Evolutionary conservation across 2,888 invertebrate genomes (phyloP), one percentile per base, ranked within the genome.

Genomic region (Matsumyia berberina): DNA sequence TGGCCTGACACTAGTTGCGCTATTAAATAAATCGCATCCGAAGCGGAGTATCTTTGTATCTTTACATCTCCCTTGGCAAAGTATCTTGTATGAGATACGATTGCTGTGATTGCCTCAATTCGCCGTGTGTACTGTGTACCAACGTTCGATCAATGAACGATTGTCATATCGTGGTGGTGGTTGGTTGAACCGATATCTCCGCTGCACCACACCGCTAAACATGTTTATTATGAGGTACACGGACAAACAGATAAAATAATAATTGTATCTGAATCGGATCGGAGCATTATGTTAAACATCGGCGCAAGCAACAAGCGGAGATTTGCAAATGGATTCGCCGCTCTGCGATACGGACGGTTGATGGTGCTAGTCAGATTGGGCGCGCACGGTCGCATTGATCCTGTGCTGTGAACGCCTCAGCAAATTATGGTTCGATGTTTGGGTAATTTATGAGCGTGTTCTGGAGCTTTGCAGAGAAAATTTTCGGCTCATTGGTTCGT

Each of bases 241-340:
- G 85, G 76, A 70, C 85, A 85, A 85, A 85, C 79, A 85, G 85
- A 85, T 74, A 80, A 85, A 85, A 85, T 85, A 85, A 85, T 85
- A 85, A 85, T 85, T 85, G 85, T 85, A 85, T 85, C 85, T 85
- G 85, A 80, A 85, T 85, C 85, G 74, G 79, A 85, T 85, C 85
- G 79, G 15, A 85, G 85, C 55, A 85, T 85, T 85, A 85, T 85
- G 85, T 85, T 85, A 70, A 85, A 85, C 83, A 85, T 85, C 58
- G 73, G 73, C 69, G 62, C 85, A 80, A 85, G 85, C 80, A 85
- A 85, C 85, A 85, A 85, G 85, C 85, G 64, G 66, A 85, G 79
- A 85, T 85, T 85, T 85, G 74, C 85, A 85, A 85, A 85, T 80
- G 85, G 79, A 79, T 70, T 80, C 74, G 70, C 58, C 62, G 49